Evolutionary conservation across 2,797 vertebrate species (phyloP), one percentile per base, ranked within the genome.

Genomic region (Heteromormyrus szaboi): DNA sequence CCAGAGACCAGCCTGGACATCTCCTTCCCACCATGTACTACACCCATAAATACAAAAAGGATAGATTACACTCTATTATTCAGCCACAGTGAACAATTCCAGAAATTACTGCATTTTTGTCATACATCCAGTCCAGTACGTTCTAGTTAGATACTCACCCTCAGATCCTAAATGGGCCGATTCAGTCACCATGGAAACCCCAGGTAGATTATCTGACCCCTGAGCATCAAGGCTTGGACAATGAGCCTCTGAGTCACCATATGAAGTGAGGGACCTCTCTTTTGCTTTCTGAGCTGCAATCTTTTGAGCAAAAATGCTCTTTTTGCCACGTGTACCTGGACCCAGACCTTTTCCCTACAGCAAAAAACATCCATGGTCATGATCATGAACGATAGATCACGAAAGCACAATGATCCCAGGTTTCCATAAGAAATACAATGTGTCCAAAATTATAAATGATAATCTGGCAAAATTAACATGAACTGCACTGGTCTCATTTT

Each of bases 291-390:
- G 97, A 19, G 96, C 96, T 92, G 97, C 97, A 92, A 99, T 97
- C 92, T 99, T 97, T 88, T 96, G 95, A 17, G 98, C 98, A 95
- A 99, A 99, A 93, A 99, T 98, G 90, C 98, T 99, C 93, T 94
- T 97, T 92, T 93, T 97, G 85, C 93, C 96, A 92, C 93, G 93
- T 56, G 91, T 68, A 33, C 89, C 90, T 2, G 91, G 90, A 85
- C 85, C 87, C 41, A 91, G 91, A 8, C 50, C 51, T 22, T 48
- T 37, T 25, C 86, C 89, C 94, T 93, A 88, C 11, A 85, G 54
- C 4, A 19, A 90, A 76, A 22, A 59, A 59, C 56, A 22, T 59
- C n/a, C 56, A 59, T 29, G 44, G 46, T 51, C 22, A 22, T 50
- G 8, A 5, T 29, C 11, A 48, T 22, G 25, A 19, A n/a, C 17